A percentile compares a stretch with the other conserved stretches of the same genome.
phyloP scores from a whole-genome alignment of 2,888 invertebrate species.

The Pherbina coryleti region DNA sequence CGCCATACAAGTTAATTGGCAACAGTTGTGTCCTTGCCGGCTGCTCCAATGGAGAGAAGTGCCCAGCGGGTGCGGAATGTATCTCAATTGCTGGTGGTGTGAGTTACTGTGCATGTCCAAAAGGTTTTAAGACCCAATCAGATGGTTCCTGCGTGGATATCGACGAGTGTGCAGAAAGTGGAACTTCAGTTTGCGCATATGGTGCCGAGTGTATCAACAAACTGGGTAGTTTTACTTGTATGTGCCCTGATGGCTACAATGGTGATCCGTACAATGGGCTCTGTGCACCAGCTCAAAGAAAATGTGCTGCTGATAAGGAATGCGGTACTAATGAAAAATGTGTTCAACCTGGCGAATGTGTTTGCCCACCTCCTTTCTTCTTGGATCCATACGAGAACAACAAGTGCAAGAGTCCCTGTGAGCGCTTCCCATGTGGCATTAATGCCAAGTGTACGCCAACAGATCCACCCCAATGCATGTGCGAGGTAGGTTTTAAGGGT shows the following conservation, averaged over 20 bases:
- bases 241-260: constrained; percentile 84
- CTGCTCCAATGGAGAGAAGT: constrained; percentile 84
- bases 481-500: constrained; percentile 87
- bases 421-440: constrained; percentile 89
- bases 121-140: constrained; percentile 81
- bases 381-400: constrained; percentile 85
- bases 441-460: constrained; percentile 91
- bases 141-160: constrained; percentile 87
- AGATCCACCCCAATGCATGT: constrained; percentile 91
- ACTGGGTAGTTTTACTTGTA: constrained; percentile 82
- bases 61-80: constrained; percentile 89
- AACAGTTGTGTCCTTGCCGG: constrained; percentile 88
- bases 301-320: constrained; percentile 85
- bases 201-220: constrained; percentile 89
- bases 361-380: constrained; percentile 92
- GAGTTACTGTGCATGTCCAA: constrained; percentile 93
- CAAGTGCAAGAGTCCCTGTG: constrained; percentile 93
- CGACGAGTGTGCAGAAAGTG: constrained; percentile 84
- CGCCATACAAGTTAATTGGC: constrained; percentile 86
- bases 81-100: constrained; percentile 90
- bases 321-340: constrained; percentile 91
- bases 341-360: constrained; percentile 90
- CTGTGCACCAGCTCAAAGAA: constrained; percentile 85
- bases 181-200: constrained; percentile 81
- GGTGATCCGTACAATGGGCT: constrained; percentile 86